A percentile compares a stretch with the other conserved stretches of the same genome.
Conservation (phyloP, 2,888 invertebrate genomes). For the Parasteatoda lunata region DNA sequence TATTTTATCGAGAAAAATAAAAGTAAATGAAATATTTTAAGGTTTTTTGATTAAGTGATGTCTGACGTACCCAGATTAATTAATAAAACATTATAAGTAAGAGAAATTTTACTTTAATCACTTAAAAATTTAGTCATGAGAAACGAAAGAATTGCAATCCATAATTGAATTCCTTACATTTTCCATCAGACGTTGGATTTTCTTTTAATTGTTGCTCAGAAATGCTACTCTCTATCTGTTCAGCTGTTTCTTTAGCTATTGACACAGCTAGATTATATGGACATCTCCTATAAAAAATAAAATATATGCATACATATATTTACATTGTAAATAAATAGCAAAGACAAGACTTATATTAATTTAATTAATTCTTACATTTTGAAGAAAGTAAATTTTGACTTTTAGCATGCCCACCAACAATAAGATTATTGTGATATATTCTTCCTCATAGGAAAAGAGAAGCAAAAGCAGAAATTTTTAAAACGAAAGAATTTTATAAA, state of each 20-base stretch:
- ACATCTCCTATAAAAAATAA: slow-evolving; percentile 77
- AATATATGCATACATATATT: no score
- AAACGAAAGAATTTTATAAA: no score
- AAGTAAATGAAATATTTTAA: no score
- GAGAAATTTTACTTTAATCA: no score
- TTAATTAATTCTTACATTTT: background rate
- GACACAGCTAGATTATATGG: slow-evolving; percentile 67
- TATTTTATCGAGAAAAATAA: no score
- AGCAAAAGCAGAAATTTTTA: background rate
- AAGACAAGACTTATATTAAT: background rate
- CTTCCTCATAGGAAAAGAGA: background rate
- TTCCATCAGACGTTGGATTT: slow-evolving; percentile 19
- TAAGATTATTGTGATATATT: background rate
- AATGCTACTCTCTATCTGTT: slow-evolving; percentile 49
- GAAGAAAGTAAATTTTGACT: background rate
- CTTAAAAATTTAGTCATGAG: no score
- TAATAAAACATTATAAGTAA: no score
- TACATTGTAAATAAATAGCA: no score
- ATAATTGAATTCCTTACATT: slow-evolving; percentile 18
- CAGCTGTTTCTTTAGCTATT: slow-evolving; percentile 66
- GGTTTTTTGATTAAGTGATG: no score
- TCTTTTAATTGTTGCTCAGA: slow-evolving; percentile 13
- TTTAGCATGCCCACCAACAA: background rate
- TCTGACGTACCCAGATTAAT: no score
- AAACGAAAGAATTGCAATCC: no score